Evolutionary conservation across 1,140 invertebrate genomes (phyloP).

Genomic region (Sesamia nonagrioides): DNA sequence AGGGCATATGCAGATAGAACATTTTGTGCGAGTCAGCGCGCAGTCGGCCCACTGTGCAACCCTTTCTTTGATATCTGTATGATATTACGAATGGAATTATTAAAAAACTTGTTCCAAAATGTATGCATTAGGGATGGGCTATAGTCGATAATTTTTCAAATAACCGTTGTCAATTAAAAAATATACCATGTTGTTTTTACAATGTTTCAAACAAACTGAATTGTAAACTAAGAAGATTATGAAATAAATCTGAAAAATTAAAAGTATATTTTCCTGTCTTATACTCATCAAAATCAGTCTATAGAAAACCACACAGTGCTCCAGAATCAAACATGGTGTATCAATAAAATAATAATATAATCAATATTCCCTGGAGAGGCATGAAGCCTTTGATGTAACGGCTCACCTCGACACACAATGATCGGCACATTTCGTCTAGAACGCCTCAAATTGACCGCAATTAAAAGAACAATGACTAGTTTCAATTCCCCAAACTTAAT

Average conservation of each 20-base stretch:
- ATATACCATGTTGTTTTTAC: no score
- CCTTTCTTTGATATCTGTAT: slow-evolving; percentile 85
- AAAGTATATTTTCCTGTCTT: no score
- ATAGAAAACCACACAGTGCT: not conserved
- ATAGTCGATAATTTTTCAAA: slow-evolving; percentile 44
- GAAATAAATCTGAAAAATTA: no score
- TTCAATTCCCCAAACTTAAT: slow-evolving; percentile 85
- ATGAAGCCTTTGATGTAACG: slow-evolving; percentile 50
- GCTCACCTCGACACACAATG: slow-evolving; percentile 67
- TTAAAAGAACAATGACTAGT: slow-evolving; percentile 85
- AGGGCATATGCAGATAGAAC: slow-evolving; percentile 84
- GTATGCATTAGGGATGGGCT: slow-evolving; percentile 59
- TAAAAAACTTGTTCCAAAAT: slow-evolving; percentile 73
- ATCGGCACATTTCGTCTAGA: slow-evolving; percentile 83
- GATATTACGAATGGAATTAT: slow-evolving; percentile 84
- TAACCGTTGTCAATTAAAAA: no score
- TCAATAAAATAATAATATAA: slow-evolving; percentile 44
- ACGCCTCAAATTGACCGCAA: slow-evolving; percentile 83
- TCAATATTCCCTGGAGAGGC: slow-evolving; percentile 37
- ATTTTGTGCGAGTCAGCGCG: slow-evolving; percentile 86
- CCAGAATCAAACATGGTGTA: not conserved
- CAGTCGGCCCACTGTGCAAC: slow-evolving; percentile 80
- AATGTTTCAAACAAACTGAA: no score
- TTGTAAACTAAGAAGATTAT: no score
- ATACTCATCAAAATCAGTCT: not conserved